These are phyloP conservation scores for Hydrozoanthus gracilis DNA, from an alignment of 92 coral and sea anemone genomes.

Conservation along the genomic window DNA sequence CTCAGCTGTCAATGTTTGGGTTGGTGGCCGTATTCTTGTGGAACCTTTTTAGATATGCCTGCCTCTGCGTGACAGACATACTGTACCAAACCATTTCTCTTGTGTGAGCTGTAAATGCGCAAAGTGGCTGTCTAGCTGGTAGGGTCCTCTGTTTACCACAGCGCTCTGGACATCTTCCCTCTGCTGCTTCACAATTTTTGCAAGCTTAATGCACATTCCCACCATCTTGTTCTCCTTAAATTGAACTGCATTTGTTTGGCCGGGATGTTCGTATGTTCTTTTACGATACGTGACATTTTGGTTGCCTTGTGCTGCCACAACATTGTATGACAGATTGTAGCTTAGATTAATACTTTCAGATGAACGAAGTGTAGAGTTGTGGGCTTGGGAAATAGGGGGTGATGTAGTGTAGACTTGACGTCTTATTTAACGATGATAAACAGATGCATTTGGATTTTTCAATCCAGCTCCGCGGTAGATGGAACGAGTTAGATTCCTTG, in stretches of 20 bases:
- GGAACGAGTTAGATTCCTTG: neutral
- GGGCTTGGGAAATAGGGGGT: neutral
- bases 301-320: neutral
- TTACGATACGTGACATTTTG: neutral
- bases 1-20: neutral
- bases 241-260: neutral
- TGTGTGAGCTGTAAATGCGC: neutral
- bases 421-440: neutral
- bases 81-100: conserved; percentile 40
- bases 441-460: neutral
- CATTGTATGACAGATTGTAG: neutral
- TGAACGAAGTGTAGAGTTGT: neutral
- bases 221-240: conserved; percentile 3
- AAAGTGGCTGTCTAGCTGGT: neutral
- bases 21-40: neutral
- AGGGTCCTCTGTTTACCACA: conserved; percentile 20
- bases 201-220: conserved; percentile 1
- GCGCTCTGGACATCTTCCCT: conserved; percentile 18
- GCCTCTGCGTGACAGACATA: conserved; percentile 24
- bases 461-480: neutral
- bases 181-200: conserved; percentile 3
- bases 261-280: neutral
- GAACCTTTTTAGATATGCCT: neutral
- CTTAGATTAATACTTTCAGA: neutral
- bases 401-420: neutral